phyloP scores from a whole-genome alignment of 2,797 vertebrate genomes.

The Bryconaethiops microstoma region DNA sequence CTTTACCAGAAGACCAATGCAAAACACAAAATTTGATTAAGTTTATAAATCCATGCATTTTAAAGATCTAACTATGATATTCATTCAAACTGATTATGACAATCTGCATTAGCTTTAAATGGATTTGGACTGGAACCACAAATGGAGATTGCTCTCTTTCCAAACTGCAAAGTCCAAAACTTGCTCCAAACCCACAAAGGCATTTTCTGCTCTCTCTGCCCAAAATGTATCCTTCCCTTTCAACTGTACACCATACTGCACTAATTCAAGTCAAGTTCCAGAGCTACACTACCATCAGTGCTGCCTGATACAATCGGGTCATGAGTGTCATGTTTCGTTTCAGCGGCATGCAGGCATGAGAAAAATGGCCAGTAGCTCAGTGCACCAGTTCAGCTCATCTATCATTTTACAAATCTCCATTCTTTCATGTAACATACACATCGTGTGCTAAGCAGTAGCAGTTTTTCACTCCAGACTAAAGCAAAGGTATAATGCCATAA shows the following conservation, averaged over 20 bases:
- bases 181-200: not conserved
- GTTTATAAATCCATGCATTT: too few species aligned
- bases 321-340: conserved; percentile 28
- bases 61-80: too few species aligned
- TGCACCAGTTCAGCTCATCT: not conserved
- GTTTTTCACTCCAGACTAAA: not conserved
- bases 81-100: too few species aligned
- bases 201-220: not conserved
- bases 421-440: conserved; percentile 10
- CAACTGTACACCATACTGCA: not conserved
- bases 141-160: not conserved
- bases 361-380: conserved; percentile 13
- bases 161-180: not conserved
- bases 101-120: too few species aligned
- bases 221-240: not conserved
- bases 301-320: conserved; percentile 29
- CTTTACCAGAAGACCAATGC: too few species aligned
- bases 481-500: not conserved
- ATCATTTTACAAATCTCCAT: conserved; percentile 33
- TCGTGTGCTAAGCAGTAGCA: not conserved
- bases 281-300: not conserved
- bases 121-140: not conserved
- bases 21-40: too few species aligned
- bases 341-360: not conserved
- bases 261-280: not conserved